Base-by-base conservation (phyloP, 2,797 vertebrate species). In the Ctenopoma multispine region DNA sequence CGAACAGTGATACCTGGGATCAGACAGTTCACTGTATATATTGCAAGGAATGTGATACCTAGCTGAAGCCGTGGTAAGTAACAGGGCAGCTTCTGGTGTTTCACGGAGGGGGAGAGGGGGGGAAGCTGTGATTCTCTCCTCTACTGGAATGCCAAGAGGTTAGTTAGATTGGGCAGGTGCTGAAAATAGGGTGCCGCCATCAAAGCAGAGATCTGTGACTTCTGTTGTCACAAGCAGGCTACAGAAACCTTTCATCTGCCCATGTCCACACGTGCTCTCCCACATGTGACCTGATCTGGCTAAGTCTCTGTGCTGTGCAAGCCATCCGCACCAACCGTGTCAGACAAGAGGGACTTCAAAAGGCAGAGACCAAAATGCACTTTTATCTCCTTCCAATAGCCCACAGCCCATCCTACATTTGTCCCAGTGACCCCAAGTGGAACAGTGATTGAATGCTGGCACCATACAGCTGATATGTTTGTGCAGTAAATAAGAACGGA, bases 271-370 rank as follows among this genome's bases (percentile, higher is more conserved):
- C 17, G 14, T 63, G 68, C 63, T 66, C 63, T 72, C 43, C 62
- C 68, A 76, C 66, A 58, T 79, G 65, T 55, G 27, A 49, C 40
- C 55, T 66, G 71, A 75, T 67, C 67, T 23, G 47, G 77, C 80
- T 73, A 77, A 87, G 82, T 90, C 85, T 85, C 77, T 90, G 88
- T 89, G 77, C 78, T 82, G 72, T 83, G 79, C 75, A 84, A 79
- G 68, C 73, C 83, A 83, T 85, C 79, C 77, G 14, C 79, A 84
- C 69, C 69, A 66, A 77, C 74, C 63, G 64, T 75, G 76, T 87
- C 78, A 84, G 84, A 89, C 84, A 84, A 80, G 71, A 79, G 65
- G 53, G 64, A 86, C 81, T 87, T 90, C 72, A 82, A 90, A 89
- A 80, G 64, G 29, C 43, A 73, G 23, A 74, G 85, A 82, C 23